Base-by-base conservation (phyloP, 2,113 vertebrate genomes). In the Eonycteris spelaea region DNA sequence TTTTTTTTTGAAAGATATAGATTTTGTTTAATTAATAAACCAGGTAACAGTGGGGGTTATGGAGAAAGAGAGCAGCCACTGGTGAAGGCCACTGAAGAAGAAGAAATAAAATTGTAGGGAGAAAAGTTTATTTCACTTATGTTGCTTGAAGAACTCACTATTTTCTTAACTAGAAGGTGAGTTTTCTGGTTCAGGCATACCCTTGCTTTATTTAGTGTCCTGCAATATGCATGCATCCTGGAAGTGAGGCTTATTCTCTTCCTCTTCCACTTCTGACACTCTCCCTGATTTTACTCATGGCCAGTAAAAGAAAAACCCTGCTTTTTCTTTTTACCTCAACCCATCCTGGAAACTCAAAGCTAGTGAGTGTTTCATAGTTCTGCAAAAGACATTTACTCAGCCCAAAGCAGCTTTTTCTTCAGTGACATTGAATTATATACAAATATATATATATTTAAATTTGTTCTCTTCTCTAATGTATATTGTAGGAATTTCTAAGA, bases 331-430 rank as follows among this genome's bases (percentile, higher is more conserved):
- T 8, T 75, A 40, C 40, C 30, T 70, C 9, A n/a, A 14, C 6
- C 0, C 13, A 0, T 43, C 22, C 10, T 68, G 16, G 63, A 48
- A 2, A 28, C 4, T 30, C 35, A 28, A 40, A 26, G 6, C 1
- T 73, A 40, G 9, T 33, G 26, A 65, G 16, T 8, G 8, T 43
- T 57, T 75, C 38, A 38, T 22, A 70, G 18, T 73, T 75, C 40
- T n/a, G 5, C 13, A 48, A 90, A 86, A 12, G 35, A 59, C 53
- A 10, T 75, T 68, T 86, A 7, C 30, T 3, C 10, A 78, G n/a
- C 3, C 40, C 3, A 73, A 51, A 30, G 3, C 26, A 82, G 16
- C 19, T 71, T 88, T 91, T 71, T 15, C 28, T 77, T n/a, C 0
- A 57, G 24, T 35, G 75, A 22, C 16, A 59, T 0, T 82, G 40